Base-by-base conservation (phyloP, 92 coral and sea anemone species). In the Umimayanthus chanpuru region DNA sequence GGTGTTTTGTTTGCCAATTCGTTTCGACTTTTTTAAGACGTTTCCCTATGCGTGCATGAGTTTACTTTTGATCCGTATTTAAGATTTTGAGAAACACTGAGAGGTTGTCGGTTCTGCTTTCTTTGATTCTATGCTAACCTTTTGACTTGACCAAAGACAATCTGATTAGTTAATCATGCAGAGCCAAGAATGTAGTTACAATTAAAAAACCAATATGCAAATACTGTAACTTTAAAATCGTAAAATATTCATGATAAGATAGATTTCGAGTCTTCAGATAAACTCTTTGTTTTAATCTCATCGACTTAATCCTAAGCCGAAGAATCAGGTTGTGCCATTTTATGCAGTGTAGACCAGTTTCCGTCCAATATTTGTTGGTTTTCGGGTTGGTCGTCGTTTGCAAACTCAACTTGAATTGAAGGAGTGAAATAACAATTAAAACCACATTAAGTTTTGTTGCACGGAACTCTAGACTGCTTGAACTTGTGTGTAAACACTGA, bases 241-340 rank as follows among this genome's bases (percentile, higher is more conserved):
- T 92, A 76, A 92, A 92, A 92, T 92, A 92, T 92, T 92, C 81
- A 92, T 92, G 74, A 86, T 44, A 41, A 75, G 36, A 16, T 38
- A 30, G 81, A 40, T 74, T 29, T 86, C 26, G 28, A 23, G 74
- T 86, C 23, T 38, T 32, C 56, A 75, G 82, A 68, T 83, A 67
- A 70, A 70, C 12, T 25, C 43, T 25, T 67, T 12, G 86, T 25
- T 67, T 26, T 21, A 61, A 82, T 66, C 75, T 82, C 21, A 68
- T 68, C 44, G 58, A 67, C 65, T 82, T 82, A 82, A 68, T 6
- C 30, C 74, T 25, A 65, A 83, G 2, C 58, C 28, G 47, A 56
- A 44, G 77, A 71, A 6, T 44, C 43, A 23, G 67, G 9, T 67
- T 39, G 36, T 36, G 8, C 66, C 36, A 50, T 43, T 28, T 44